phyloP scores from a whole-genome alignment of 2,888 invertebrate genomes.

The Barypeithes pellucidus region DNA sequence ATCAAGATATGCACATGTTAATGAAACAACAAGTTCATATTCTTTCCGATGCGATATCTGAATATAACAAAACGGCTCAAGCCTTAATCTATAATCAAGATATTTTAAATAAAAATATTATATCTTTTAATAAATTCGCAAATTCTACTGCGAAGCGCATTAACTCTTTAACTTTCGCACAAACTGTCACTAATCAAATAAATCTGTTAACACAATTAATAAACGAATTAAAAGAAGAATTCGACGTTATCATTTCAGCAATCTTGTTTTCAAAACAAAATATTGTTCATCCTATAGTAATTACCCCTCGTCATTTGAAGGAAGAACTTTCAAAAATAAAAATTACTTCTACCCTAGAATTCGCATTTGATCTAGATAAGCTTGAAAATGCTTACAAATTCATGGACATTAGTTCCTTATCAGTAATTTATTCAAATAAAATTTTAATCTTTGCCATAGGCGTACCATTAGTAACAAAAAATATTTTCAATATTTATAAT shows the following conservation, averaged over 20 bases:
- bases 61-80: conserved; percentile 55
- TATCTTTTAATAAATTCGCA: conserved; percentile 52
- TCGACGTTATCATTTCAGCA: conserved; percentile 50
- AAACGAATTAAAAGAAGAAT: conserved; percentile 50
- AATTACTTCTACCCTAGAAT: conserved; percentile 42
- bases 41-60: conserved; percentile 55
- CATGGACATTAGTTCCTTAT: conserved; percentile 38
- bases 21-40: conserved; percentile 56
- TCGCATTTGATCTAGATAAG: conserved; percentile 47
- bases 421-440: conserved; percentile 47
- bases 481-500: too few relatives aligned
- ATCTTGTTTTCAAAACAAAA: conserved; percentile 56
- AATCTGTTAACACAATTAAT: conserved; percentile 51
- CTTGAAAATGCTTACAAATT: conserved; percentile 48
- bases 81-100: conserved; percentile 53
- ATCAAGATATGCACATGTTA: conserved; percentile 43
- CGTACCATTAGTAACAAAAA: too few relatives aligned
- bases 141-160: conserved; percentile 19
- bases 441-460: conserved; percentile 47
- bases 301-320: conserved; percentile 45
- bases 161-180: conserved; percentile 27
- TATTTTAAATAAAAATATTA: too few relatives aligned
- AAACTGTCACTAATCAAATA: conserved; percentile 50
- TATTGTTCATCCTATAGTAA: conserved; percentile 52
- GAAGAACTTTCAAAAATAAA: conserved; percentile 39